Evolutionary conservation across 1,140 invertebrate genomes (phyloP).

Genomic region (Eufriesea mexicana): DNA sequence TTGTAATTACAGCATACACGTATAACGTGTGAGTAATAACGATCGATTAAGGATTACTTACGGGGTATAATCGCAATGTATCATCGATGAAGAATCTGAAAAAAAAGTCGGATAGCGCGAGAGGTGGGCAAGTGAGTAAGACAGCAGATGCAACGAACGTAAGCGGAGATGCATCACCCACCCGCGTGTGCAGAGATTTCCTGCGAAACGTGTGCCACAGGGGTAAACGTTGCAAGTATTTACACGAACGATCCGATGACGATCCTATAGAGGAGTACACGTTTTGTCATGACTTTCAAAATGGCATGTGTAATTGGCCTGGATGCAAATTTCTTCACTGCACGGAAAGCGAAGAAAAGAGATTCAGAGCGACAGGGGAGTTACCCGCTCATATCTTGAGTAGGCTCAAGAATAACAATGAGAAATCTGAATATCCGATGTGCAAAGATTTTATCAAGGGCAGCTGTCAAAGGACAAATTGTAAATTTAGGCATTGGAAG

Average conservation of each 20-base stretch:
- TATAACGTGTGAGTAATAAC: background rate
- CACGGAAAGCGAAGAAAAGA: conserved; percentile 89
- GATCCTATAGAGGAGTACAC: conserved; percentile 81
- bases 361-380: conserved; percentile 87
- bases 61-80: conserved; percentile 54
- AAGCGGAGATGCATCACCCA: conserved; percentile 67
- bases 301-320: conserved; percentile 86
- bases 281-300: conserved; percentile 95
- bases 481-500: conserved; percentile 77
- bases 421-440: conserved; percentile 83
- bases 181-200: conserved; percentile 85
- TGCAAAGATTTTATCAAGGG: conserved; percentile 91
- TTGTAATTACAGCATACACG: conserved; percentile 35
- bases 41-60: conserved; percentile 33
- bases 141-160: conserved; percentile 71
- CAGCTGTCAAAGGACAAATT: conserved; percentile 85
- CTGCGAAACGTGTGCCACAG: conserved; percentile 87
- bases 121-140: conserved; percentile 19
- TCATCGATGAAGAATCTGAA: conserved; percentile 72
- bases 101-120: conserved; percentile 60
- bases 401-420: conserved; percentile 79
- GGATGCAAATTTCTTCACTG: conserved; percentile 90
- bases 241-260: conserved; percentile 84
- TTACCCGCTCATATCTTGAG: conserved; percentile 85
- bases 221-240: conserved; percentile 90